Base-by-base conservation (phyloP, 2,888 invertebrate genomes). In the Philonicus albiceps region DNA sequence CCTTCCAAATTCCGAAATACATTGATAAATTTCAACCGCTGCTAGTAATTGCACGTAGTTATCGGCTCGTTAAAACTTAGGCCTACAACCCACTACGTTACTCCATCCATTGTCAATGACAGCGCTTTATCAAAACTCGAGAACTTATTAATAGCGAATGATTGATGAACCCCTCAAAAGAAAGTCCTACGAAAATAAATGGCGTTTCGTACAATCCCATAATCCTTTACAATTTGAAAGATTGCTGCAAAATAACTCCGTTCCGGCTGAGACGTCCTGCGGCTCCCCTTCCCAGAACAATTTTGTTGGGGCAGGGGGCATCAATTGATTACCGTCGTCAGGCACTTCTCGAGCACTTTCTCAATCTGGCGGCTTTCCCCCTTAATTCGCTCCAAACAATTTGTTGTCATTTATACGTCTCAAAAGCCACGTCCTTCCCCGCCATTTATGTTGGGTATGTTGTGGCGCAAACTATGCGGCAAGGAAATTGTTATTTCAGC, bases 401-500 rank as follows among this genome's bases (percentile, higher is more conserved):
- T 78, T 78, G 78, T 78, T 78, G 78, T 78, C 78, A 43, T 78
- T 78, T 78, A 34, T 78, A 43, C 22, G 27, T 78, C 27, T 37
- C 22, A 34, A 22, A 78, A 40, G 74, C 27, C 74, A 30, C 31
- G 31, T 78, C 78, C 78, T 13, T 11, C 78, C 78, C 78, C 78
- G 43, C n/a, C 76, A 37, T 22, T 76, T 34, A 37, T 76, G 34
- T 3, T 22, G 22, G 34, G 40, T 34, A 34, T 37, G 13, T 37
- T 19, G 11, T 37, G 34, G 31, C 34, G 19, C 31, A 22, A 78
- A 78, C 78, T 78, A 78, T 78, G 78, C 78, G 78, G 16, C 78
- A 78, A 30, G 78, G 78, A 78, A 78, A 78, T 78, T 78, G 78
- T 78, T 78, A 78, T 78, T 78, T 78, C 78, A 78, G 78, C 43